Percentiles rank a stretch among this genome's conserved stretches.
Conservation (phyloP, 2,797 vertebrate species). For the Poecilia wingei region DNA sequence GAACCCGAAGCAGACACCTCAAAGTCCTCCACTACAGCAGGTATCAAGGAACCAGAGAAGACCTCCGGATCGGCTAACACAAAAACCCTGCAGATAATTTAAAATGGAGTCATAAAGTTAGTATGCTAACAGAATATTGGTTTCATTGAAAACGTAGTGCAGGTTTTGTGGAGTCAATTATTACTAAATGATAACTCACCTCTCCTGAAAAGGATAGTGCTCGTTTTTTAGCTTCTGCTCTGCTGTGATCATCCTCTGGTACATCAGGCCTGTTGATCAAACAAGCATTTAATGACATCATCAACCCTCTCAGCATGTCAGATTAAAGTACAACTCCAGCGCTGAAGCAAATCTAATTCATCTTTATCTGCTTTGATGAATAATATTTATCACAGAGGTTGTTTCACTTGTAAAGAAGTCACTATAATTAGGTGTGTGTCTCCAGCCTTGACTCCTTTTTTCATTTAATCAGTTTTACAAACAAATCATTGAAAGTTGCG, state of each 20-base stretch:
- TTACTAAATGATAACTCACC: slow-evolving; percentile 75
- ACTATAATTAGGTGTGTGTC: not conserved
- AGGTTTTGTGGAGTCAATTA: not conserved
- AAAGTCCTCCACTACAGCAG: slow-evolving; percentile 79
- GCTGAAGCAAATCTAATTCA: not conserved
- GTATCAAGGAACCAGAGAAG: slow-evolving; percentile 84
- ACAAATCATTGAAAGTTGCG: not conserved
- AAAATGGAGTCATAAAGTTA: not conserved
- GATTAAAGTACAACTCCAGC: not conserved
- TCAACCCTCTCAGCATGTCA: not conserved
- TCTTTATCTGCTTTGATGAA: not conserved
- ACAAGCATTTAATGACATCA: slow-evolving; percentile 9
- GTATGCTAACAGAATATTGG: not conserved
- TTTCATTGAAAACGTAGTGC: not conserved
- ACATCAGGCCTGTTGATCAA: slow-evolving; percentile 80
- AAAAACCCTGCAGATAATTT: slow-evolving; percentile 82
- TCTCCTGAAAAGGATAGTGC: slow-evolving; percentile 86
- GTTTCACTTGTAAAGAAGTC: not conserved
- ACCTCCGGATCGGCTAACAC: slow-evolving; percentile 90
- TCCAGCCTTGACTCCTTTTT: not conserved
- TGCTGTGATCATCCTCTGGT: slow-evolving; percentile 87
- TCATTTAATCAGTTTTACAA: not conserved
- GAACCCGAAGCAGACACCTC: slow-evolving; percentile 67
- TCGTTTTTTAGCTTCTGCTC: slow-evolving; percentile 89
- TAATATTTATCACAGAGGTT: not conserved